Conservation (phyloP, 53 echinoderm and acorn worm genomes). For the Temnopleurus reevesii region DNA sequence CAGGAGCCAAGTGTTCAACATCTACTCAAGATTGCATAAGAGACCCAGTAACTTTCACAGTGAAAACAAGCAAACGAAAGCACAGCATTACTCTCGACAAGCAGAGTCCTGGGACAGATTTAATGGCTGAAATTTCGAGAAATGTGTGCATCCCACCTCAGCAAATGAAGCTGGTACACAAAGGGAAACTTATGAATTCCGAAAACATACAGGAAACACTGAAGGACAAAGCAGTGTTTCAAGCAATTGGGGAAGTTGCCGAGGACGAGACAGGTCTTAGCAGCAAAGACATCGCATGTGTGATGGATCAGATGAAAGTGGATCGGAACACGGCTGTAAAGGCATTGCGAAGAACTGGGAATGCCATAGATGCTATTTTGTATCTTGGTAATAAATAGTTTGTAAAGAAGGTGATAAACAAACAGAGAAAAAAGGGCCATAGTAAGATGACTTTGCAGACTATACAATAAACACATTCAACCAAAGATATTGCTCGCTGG, state of each 20-base stretch:
- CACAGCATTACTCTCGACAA: slow-evolving; percentile 54
- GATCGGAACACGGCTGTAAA: slow-evolving; percentile 81
- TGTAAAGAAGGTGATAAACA: no score
- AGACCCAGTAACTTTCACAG: slow-evolving; percentile 53
- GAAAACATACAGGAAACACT: slow-evolving; percentile 55
- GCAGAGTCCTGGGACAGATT: neutral
- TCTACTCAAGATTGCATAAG: neutral
- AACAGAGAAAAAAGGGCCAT: no score
- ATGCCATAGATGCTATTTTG: slow-evolving; percentile 86
- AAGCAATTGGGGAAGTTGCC: slow-evolving; percentile 83
- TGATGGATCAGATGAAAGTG: slow-evolving; percentile 66
- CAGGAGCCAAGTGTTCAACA: neutral
- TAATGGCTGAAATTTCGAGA: slow-evolving; percentile 58
- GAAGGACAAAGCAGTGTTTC: slow-evolving; percentile 76
- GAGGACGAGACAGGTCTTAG: slow-evolving; percentile 81
- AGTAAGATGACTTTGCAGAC: no score
- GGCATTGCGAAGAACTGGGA: slow-evolving; percentile 69
- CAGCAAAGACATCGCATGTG: slow-evolving; percentile 47
- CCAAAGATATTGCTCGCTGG: no score
- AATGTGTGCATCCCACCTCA: slow-evolving; percentile 56
- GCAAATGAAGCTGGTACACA: slow-evolving; percentile 81
- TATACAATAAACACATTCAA: no score
- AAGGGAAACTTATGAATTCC: slow-evolving; percentile 66
- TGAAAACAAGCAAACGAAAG: slow-evolving; percentile 73
- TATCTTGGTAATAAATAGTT: slow-evolving; percentile 72